A percentile compares a stretch with the other conserved stretches of the same genome.
Conservation (phyloP, 2,797 vertebrate species). For the Hylomyscus alleni region DNA sequence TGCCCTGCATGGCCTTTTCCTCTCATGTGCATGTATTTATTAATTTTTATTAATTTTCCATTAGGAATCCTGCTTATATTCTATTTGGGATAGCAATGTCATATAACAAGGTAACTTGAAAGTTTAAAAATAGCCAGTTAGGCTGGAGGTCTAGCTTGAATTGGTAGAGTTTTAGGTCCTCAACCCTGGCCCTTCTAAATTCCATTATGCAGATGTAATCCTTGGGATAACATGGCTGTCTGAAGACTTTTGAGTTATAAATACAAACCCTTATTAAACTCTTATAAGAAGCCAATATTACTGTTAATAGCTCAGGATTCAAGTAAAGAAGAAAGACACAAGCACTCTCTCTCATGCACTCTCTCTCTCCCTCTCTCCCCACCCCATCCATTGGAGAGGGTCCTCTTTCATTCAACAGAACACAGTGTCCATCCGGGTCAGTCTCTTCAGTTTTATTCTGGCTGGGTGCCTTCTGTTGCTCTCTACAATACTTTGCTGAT, state of each 20-base stretch:
- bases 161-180: neutral
- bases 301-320: neutral
- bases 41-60: neutral
- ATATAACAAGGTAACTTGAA: neutral
- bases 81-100: neutral
- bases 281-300: neutral
- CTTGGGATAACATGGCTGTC: neutral
- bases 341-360: neutral
- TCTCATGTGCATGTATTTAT: neutral
- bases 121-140: constrained; percentile 7
- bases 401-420: neutral
- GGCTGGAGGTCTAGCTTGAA: neutral
- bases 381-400: neutral
- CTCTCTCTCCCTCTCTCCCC: neutral
- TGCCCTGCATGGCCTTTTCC: neutral
- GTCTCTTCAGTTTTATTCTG: neutral
- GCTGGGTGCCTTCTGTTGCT: neutral
- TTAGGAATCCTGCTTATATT: neutral
- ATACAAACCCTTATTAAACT: neutral
- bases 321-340: neutral
- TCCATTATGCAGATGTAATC: neutral
- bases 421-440: neutral
- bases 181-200: neutral
- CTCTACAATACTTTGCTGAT: neutral
- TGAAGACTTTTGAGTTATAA: neutral